Base-by-base conservation (phyloP, 2,888 invertebrate genomes). In the Dolichopus griseipennis region DNA sequence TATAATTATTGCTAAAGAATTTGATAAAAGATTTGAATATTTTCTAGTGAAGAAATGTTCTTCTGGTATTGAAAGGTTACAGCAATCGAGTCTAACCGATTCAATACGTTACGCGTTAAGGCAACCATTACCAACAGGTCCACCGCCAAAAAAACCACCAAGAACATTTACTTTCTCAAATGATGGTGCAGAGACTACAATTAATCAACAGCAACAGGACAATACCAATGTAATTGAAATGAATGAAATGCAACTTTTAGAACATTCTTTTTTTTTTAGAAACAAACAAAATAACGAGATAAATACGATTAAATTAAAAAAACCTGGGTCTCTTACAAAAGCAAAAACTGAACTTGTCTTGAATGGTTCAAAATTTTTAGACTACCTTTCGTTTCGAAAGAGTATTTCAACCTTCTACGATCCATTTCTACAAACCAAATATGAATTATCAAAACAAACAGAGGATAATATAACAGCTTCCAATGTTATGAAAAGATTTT, bases 121-220 rank as follows among this genome's bases (percentile, higher is more conserved):
- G 75, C 86, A 88, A 72, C 90, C 90, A 0, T 75, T 90, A 65
- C 90, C 90, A 0, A 71, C 79, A 5, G 90, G 90, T 0, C 90
- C 90, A 7, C 89, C 91, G 0, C 91, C 91, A 0, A 87, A 87
- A 74, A 91, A 91, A 76, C 91, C 91, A 1, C 91, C 91, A 0
- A 79, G 91, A 71, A 86, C 85, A 1, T 88, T 89, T 73, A 8
- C n/a, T 10, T 5, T 5, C 2, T 37, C 34, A 8, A 64, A 34
- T 37, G 81, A 82, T 61, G 75, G 75, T 64, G 72, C 76, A 15
- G n/a, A n/a, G n/a, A n/a, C n/a, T 72, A 72, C 62, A 64, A n/a
- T n/a, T 67, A 63, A 43, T 69, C 70, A 22, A 71, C 70, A 62
- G n/a, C n/a, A n/a, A n/a, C n/a, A n/a, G 2, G 15, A 6, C 2